phyloP scores from a whole-genome alignment of 2,888 invertebrate species.

The Teleogryllus oceanicus region DNA sequence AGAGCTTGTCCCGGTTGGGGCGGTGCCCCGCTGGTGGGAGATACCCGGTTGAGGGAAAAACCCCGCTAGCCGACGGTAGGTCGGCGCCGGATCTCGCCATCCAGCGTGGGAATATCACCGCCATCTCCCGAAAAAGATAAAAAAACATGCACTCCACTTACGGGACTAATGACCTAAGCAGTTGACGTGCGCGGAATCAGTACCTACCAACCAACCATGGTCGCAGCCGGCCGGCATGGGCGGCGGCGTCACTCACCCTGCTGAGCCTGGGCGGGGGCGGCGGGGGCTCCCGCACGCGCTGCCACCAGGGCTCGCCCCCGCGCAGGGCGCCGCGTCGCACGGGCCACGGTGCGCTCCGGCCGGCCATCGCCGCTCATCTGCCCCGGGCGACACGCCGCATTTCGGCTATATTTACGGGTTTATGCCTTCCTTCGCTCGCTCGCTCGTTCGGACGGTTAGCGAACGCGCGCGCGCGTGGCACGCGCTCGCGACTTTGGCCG shows the following conservation, averaged over 20 bases:
- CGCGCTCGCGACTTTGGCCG: neutral
- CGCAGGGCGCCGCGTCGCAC: constrained; percentile 57
- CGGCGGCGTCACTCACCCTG: neutral
- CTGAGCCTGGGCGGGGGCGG: neutral
- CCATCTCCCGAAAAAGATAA: too few relatives aligned
- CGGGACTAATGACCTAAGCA: too few relatives aligned
- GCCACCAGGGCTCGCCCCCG: constrained; percentile 21
- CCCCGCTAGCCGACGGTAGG: too few relatives aligned
- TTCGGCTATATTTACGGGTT: constrained; percentile 1
- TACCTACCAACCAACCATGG: too few relatives aligned
- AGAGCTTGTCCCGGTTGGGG: too few relatives aligned
- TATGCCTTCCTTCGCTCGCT: neutral
- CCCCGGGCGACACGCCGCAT: constrained; percentile 21
- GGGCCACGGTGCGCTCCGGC: constrained; percentile 65
- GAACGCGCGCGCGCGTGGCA: neutral
- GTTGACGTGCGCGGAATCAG: too few relatives aligned
- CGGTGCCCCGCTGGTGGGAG: too few relatives aligned
- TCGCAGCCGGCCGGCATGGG: neutral
- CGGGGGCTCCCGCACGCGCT: neutral
- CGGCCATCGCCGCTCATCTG: constrained; percentile 33
- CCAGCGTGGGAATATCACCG: too few relatives aligned
- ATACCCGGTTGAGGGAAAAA: too few relatives aligned
- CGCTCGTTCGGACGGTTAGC: too few relatives aligned
- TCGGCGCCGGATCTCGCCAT: too few relatives aligned
- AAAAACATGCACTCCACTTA: too few relatives aligned